Percentiles rank a stretch among this genome's conserved stretches.
These are phyloP conservation scores for Hypena proboscidalis DNA, from an alignment of 2,888 invertebrate species.

Conservation along the genomic window DNA sequence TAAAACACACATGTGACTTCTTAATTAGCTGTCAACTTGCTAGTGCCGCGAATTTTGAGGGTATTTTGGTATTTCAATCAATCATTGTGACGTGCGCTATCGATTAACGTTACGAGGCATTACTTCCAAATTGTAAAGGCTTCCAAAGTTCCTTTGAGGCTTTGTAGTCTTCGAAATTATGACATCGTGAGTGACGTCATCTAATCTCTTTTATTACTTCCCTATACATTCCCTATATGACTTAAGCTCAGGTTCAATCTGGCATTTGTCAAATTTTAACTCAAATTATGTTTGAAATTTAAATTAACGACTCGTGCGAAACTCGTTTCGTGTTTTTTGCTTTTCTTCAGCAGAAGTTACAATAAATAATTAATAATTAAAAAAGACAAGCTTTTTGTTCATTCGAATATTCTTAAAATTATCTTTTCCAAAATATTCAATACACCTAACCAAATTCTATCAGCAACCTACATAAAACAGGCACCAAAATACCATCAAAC, in stretches of 20 bases:
- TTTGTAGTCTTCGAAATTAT: constrained; percentile 21
- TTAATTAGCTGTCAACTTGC: constrained; percentile 49
- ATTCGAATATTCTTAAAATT: too few species aligned
- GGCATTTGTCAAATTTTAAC: too few species aligned
- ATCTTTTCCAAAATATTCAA: not conserved
- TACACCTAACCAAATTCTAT: constrained; percentile 6
- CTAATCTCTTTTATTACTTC: constrained; percentile 3
- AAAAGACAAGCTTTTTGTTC: too few species aligned
- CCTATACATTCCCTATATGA: not conserved
- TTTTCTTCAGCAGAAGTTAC: too few species aligned
- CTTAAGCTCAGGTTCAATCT: too few species aligned
- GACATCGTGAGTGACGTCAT: constrained; percentile 11
- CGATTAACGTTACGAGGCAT: constrained; percentile 16
- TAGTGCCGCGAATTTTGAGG: constrained; percentile 30
- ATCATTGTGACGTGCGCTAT: constrained; percentile 37
- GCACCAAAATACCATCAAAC: constrained; percentile 17
- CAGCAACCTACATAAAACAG: constrained; percentile 9
- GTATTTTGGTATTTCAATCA: constrained; percentile 38
- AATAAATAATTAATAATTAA: too few species aligned
- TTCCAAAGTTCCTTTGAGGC: constrained; percentile 12
- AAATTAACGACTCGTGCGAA: too few species aligned
- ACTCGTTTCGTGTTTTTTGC: too few species aligned
- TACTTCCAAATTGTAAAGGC: constrained; percentile 15
- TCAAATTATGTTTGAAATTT: too few species aligned
- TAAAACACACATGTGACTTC: constrained; percentile 53